A percentile compares a stretch with the other conserved stretches of the same genome.
phyloP scores from a whole-genome alignment of 35 echinoderm and acorn worm species.

The Anneissia japonica region DNA sequence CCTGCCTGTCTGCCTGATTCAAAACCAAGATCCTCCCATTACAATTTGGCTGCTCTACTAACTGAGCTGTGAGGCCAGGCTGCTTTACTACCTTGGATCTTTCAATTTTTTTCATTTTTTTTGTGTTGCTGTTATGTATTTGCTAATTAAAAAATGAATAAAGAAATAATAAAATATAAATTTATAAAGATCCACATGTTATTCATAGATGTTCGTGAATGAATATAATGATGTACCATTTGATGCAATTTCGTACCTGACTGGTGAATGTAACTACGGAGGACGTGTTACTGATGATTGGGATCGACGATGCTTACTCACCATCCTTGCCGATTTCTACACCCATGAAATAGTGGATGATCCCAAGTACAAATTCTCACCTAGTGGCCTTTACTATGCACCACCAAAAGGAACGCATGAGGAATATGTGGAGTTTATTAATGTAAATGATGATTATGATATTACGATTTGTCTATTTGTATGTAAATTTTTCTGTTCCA shows the following conservation, averaged over 20 bases:
- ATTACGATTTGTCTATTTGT: background rate
- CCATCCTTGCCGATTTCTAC: slow-evolving; percentile 94
- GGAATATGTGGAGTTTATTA: slow-evolving; percentile 91
- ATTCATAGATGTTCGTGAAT: slow-evolving; percentile 91
- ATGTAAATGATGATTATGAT: slow-evolving; percentile 31
- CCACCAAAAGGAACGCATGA: slow-evolving; percentile 89
- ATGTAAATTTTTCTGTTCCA: background rate
- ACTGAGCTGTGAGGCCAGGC: too few relatives aligned
- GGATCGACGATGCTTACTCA: slow-evolving; percentile 74
- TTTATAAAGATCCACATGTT: too few relatives aligned
- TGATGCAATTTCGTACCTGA: slow-evolving; percentile 89
- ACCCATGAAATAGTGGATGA: slow-evolving; percentile 57
- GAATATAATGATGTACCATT: slow-evolving; percentile 92
- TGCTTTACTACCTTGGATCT: too few relatives aligned
- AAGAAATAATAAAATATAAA: too few relatives aligned
- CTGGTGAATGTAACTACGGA: slow-evolving; percentile 96
- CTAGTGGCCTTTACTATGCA: slow-evolving; percentile 75
- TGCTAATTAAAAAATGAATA: too few relatives aligned
- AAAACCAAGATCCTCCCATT: too few relatives aligned
- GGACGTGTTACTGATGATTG: slow-evolving; percentile 86
- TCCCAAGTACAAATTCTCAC: slow-evolving; percentile 92
- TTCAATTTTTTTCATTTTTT: too few relatives aligned
- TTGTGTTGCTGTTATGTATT: too few relatives aligned
- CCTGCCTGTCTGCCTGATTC: too few relatives aligned
- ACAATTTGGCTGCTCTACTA: too few relatives aligned